A percentile compares a stretch with the other conserved stretches of the same genome.
These are phyloP conservation scores for Peromyscus attwateri DNA, from an alignment of 2,797 vertebrate species.

Conservation along the genomic window DNA sequence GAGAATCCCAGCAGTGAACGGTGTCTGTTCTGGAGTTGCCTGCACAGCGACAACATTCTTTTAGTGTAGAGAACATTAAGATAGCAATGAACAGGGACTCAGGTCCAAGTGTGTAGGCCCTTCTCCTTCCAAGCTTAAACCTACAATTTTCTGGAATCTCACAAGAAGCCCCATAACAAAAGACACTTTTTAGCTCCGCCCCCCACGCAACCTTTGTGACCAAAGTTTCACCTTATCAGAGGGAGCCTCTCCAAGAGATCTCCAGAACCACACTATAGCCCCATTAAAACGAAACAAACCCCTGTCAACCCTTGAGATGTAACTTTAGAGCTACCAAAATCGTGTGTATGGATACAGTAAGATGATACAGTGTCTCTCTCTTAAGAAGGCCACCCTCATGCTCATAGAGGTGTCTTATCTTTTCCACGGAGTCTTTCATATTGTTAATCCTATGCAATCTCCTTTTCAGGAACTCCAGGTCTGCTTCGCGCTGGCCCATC, in stretches of 20 bases:
- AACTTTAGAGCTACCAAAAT: background rate
- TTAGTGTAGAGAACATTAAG: background rate
- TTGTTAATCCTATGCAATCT: no score
- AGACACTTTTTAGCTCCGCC: background rate
- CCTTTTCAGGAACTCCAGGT: background rate
- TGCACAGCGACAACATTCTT: background rate
- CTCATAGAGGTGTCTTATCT: background rate
- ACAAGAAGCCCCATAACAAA: background rate
- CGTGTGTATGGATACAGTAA: background rate
- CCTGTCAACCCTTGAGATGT: background rate
- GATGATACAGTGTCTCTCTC: background rate
- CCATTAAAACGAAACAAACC: background rate
- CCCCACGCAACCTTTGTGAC: background rate
- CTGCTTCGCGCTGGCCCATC: background rate
- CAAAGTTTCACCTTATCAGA: background rate
- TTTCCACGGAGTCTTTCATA: background rate
- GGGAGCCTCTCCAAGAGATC: background rate
- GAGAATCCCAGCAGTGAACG: background rate
- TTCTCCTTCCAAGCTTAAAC: background rate
- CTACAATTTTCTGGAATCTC: background rate
- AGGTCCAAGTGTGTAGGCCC: background rate
- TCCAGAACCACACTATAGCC: background rate
- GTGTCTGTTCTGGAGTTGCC: background rate
- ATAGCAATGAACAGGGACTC: background rate
- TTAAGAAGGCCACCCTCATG: background rate